phyloP scores from a whole-genome alignment of 2,888 invertebrate genomes.

The Caenorhabditis afra region DNA sequence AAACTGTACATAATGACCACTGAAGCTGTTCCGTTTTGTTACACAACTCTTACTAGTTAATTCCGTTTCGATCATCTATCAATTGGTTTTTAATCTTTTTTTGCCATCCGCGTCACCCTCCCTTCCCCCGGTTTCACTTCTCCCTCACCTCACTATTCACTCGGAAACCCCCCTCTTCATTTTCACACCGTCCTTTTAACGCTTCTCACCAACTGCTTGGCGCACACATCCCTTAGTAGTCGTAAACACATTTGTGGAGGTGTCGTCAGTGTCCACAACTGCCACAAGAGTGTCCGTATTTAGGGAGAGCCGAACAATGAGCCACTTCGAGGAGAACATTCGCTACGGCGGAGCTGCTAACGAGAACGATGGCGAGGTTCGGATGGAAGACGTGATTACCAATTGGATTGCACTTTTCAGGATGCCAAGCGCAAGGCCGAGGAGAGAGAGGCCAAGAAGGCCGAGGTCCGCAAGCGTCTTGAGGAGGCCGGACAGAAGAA shows the following conservation, averaged over 20 bases:
- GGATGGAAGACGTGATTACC: not conserved
- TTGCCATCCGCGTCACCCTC: no score
- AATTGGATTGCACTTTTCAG: conserved; percentile 49
- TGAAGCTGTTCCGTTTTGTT: conserved; percentile 27
- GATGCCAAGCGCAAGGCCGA: conserved; percentile 88
- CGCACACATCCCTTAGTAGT: conserved; percentile 48
- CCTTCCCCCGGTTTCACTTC: conserved; percentile 12
- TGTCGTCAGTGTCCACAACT: conserved; percentile 2
- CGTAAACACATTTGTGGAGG: conserved; percentile 33
- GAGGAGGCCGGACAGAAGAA: conserved; percentile 96
- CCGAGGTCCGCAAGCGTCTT: conserved; percentile 96
- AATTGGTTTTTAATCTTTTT: conserved; percentile 26
- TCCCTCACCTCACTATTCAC: not conserved
- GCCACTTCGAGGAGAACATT: conserved; percentile 60
- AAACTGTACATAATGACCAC: conserved; percentile 1
- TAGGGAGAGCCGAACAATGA: conserved; percentile 33
- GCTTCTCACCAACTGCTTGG: conserved; percentile 60
- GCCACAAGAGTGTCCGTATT: conserved; percentile 18
- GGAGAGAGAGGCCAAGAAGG: conserved; percentile 98
- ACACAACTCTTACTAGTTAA: conserved; percentile 21
- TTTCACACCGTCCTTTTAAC: conserved; percentile 50
- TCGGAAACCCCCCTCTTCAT: not conserved
- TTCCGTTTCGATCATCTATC: conserved; percentile 49
- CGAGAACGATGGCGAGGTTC: conserved; percentile 67
- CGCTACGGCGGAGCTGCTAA: conserved; percentile 74